Base-by-base conservation (phyloP, 2,113 vertebrate genomes). In the Clarias macrocephalus region DNA sequence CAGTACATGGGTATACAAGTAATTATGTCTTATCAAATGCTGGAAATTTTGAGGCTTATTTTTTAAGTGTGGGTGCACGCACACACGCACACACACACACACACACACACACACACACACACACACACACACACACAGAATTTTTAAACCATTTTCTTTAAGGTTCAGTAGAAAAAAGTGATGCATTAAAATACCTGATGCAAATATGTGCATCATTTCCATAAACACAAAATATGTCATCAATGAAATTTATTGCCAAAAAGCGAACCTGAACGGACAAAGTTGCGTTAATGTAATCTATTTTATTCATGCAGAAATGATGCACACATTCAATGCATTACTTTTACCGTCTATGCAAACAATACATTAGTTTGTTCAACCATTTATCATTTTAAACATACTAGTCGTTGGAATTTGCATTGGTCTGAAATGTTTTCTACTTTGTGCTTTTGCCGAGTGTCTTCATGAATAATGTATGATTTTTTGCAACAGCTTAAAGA, bases 371-470 rank as follows among this genome's bases (percentile, higher is more conserved):
- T 80, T 80, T 60, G 79, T 80, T 33, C 56, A 23, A 59, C 79
- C 56, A 80, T 81, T 81, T 81, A 62, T 81, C 79, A 62, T 81
- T 81, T 81, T 42, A 81, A 81, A 81, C 57, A 81, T 62, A 80
- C 54, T 57, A 80, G n/a, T 57, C 21, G 9, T 37, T 3, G 19
- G 33, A 81, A 81, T 81, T 81, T 62, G 79, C 57, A 81, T 62
- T 42, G 79, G 79, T 80, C 52, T 80, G 57, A 80, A 80, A 80
- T 80, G 57, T 80, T 80, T 80, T 37, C 57, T 42, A 80, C 57
- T 60, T 25, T 33, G 56, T 80, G 52, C 52, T 30, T 59, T 57
- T 59, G 79, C 56, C 5, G 28, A 80, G 57, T 23, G 33, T 23
- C 79, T 81, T 81, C 28, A 62, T 81, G 79, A 81, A 81, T 81